Evolutionary conservation across 37 sponge, comb jelly and placozoan genomes (phyloP), one percentile per base, ranked within the genome.

Genomic region (Hormiphora californensis): DNA sequence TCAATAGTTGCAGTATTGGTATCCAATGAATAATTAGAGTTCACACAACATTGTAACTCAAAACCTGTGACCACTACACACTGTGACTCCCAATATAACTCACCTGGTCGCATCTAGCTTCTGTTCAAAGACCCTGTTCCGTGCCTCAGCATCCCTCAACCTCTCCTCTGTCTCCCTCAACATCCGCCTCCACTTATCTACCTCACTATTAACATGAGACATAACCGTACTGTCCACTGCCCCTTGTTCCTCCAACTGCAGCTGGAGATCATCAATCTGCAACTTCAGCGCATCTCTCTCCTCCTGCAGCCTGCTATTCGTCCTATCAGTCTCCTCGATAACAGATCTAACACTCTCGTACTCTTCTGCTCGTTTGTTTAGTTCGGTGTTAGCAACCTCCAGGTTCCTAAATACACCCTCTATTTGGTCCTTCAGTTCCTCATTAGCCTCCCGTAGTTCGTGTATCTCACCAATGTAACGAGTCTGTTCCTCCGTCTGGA

Each of bases 401-500:
- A 73, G 44, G 12, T 73, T 73, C 81, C 43, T 33, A 4, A 46
- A 43, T 4, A 73, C 46, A n/a, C 43, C 81, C 46, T 73, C 81
- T 0, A 73, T 28, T 19, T 73, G 46, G 38, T 73, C 81, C 43
- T 73, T 73, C 46, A 73, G 41, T 4, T 43, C 40, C 22, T 73
- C 81, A 19, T 73, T 73, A 11, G 81, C 81, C 46, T 73, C 81
- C 40, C 17, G 40, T 4, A 73, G 81, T 30, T 73, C 81, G n/a
- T 73, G 81, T 4, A 73, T 73, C 46, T 73, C 81, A 7, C 36
- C 21, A 43, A 73, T 73, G 46, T 43, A 73, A 43, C 35, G 32
- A 40, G 81, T 73, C 12, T 73, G 81, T n/a, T 73, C 81, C 25
- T 73, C 46, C 21, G 28, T 73, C 46, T 73, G 81, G 23, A 73